These are phyloP conservation scores for Macrophya alboannulata DNA, from an alignment of 2,888 invertebrate species.

Conservation along the genomic window DNA sequence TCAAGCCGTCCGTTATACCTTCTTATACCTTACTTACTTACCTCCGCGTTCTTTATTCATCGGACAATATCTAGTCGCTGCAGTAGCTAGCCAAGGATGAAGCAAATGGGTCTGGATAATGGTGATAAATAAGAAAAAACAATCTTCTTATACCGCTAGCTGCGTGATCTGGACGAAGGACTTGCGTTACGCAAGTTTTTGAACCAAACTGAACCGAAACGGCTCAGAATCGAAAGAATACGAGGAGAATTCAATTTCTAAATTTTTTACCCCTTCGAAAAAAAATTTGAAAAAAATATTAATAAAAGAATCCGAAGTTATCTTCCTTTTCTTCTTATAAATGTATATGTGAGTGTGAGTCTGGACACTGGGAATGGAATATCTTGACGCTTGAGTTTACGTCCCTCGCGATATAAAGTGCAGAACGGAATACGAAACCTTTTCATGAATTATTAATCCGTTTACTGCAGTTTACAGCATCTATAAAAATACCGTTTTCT, in stretches of 20 bases:
- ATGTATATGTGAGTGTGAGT: neutral
- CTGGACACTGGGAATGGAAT: neutral
- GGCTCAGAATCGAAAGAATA: too few species aligned
- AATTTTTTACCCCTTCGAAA: too few species aligned
- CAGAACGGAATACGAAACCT: slow-evolving; percentile 31
- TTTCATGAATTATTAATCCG: slow-evolving; percentile 38
- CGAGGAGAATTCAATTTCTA: too few species aligned
- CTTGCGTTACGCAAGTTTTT: neutral
- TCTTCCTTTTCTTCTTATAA: neutral
- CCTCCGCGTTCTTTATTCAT: neutral
- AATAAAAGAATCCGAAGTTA: neutral
- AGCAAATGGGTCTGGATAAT: slow-evolving; percentile 23
- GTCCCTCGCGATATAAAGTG: slow-evolving; percentile 21
- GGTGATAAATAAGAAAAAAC: slow-evolving; percentile 7
- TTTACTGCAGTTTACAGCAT: slow-evolving; percentile 27
- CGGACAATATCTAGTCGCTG: neutral
- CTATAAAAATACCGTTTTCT: slow-evolving; percentile 18
- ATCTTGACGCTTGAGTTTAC: neutral
- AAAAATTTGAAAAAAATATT: neutral
- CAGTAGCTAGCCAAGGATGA: slow-evolving; percentile 46
- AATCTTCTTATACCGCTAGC: slow-evolving; percentile 21
- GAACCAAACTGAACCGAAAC: neutral
- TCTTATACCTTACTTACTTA: neutral
- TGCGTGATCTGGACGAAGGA: slow-evolving; percentile 29
- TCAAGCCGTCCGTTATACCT: neutral